A percentile compares a stretch with the other conserved stretches of the same genome.
Evolutionary conservation across 1,140 invertebrate species (phyloP).

Genomic region (Oedothorax gibbosus): DNA sequence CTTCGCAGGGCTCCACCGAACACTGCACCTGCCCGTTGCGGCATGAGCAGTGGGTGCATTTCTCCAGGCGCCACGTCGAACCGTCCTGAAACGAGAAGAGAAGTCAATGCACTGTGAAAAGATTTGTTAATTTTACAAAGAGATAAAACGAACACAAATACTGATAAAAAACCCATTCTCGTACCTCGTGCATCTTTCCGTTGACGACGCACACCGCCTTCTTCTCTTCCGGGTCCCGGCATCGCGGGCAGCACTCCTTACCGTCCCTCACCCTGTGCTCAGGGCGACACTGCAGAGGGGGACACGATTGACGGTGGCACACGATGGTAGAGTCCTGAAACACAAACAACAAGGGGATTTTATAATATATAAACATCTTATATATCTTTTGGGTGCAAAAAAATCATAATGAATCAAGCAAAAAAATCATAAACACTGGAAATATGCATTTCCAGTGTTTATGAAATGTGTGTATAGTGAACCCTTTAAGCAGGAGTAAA

Average conservation of each 20-base stretch:
- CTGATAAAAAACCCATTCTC: too few relatives aligned
- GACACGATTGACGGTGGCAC: conserved; percentile 83
- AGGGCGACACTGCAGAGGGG: conserved; percentile 81
- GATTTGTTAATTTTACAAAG: too few relatives aligned
- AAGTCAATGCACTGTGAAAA: not conserved
- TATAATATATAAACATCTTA: too few relatives aligned
- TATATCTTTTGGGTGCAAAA: too few relatives aligned
- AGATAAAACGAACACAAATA: too few relatives aligned
- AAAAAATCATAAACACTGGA: too few relatives aligned
- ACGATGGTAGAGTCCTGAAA: conserved; percentile 78
- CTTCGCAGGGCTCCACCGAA: conserved; percentile 79
- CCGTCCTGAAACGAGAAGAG: conserved; percentile 30
- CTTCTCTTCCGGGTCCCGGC: conserved; percentile 63
- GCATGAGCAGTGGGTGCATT: conserved; percentile 86
- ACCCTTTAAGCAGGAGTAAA: too few relatives aligned
- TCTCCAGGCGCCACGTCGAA: conserved; percentile 32
- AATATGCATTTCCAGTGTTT: too few relatives aligned
- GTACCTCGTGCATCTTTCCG: conserved; percentile 66
- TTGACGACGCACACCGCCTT: conserved; percentile 64
- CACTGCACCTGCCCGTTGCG: conserved; percentile 83
- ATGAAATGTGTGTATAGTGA: too few relatives aligned
- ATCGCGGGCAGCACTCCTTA: conserved; percentile 81
- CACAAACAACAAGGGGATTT: conserved; percentile 29
- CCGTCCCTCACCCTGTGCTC: conserved; percentile 76
- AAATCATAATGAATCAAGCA: too few relatives aligned